Evolutionary conservation across 2,888 invertebrate species (phyloP).

Genomic region (Troides aeacus): DNA sequence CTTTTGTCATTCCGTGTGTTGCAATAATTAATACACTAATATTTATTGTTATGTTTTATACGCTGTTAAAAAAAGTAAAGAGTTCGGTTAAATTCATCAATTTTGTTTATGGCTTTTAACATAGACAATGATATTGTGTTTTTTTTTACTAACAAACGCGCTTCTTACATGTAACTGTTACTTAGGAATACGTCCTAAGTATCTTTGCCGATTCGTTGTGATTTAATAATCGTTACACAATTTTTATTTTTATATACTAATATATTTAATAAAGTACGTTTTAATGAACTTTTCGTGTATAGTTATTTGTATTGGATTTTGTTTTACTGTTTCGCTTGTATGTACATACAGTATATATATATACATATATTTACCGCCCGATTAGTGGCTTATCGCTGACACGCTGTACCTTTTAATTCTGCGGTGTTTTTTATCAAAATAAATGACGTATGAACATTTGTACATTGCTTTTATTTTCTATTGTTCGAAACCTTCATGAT

Average conservation of each 20-base stretch:
- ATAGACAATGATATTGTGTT: not conserved
- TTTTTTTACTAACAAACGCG: not conserved
- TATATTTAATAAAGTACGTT: constrained; percentile 7
- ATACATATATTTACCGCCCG: constrained; percentile 12
- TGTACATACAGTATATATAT: not conserved
- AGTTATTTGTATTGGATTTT: not conserved
- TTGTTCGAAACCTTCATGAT: not conserved
- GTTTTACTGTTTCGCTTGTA: constrained; percentile 17
- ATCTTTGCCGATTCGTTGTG: constrained; percentile 24
- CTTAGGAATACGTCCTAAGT: not conserved
- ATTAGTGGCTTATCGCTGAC: constrained; percentile 18
- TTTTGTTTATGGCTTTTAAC: not conserved
- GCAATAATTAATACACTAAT: not conserved
- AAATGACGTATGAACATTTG: constrained; percentile 23
- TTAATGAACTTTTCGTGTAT: constrained; percentile 14
- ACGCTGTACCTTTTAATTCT: constrained; percentile 18
- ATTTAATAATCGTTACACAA: constrained; percentile 11
- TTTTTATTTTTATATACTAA: constrained; percentile 23
- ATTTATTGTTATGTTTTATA: not conserved
- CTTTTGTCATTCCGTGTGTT: not conserved
- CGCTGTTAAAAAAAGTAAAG: not conserved
- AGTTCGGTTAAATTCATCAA: not conserved
- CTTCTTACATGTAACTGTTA: not conserved
- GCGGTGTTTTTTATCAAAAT: constrained; percentile 25
- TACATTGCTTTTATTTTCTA: not conserved